These are phyloP conservation scores for Drosophila auraria DNA, from an alignment of 1,140 invertebrate genomes.

Conservation along the genomic window DNA sequence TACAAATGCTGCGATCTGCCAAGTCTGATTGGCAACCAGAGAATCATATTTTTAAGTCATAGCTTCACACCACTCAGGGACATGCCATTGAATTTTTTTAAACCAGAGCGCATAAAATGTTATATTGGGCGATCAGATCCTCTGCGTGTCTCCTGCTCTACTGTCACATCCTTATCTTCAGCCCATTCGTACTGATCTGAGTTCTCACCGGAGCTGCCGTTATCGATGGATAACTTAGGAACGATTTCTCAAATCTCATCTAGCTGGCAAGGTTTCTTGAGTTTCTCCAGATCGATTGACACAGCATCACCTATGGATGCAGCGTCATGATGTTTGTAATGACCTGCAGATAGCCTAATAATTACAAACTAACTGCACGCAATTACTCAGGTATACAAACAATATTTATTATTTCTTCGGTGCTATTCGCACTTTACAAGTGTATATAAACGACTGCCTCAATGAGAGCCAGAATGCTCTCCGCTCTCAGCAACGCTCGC, in stretches of 20 bases:
- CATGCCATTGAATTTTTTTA: background rate
- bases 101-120: background rate
- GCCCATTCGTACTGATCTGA: background rate
- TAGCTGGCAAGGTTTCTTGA: background rate
- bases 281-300: background rate
- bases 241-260: too few species aligned
- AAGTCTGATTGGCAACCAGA: background rate
- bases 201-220: background rate
- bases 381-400: too few species aligned
- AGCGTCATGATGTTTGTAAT: too few species aligned
- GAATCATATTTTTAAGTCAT: background rate
- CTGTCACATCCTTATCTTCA: background rate
- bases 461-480: too few species aligned
- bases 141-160: background rate
- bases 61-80: background rate
- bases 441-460: too few species aligned
- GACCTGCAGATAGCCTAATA: too few species aligned
- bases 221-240: background rate
- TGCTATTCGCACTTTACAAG: too few species aligned
- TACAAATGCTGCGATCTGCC: background rate
- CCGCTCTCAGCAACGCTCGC: too few species aligned
- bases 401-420: too few species aligned
- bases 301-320: background rate
- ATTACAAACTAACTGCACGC: too few species aligned
- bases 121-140: background rate